A percentile compares a stretch with the other conserved stretches of the same genome.
Conservation (phyloP, 53 echinoderm and acorn worm species). For the Actinopyga echinites region DNA sequence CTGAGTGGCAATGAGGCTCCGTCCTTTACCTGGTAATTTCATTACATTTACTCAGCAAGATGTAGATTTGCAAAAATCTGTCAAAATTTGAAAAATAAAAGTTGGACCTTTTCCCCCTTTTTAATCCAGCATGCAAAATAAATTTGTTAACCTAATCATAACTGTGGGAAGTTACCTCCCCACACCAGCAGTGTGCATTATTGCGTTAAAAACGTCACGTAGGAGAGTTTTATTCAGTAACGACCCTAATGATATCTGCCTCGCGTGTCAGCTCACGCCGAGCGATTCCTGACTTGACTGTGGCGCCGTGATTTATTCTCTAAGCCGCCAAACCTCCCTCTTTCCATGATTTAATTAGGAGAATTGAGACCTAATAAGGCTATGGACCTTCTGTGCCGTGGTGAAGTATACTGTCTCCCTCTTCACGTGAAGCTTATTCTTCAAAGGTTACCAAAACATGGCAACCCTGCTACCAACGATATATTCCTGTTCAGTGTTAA, state of each 20-base stretch:
- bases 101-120: background rate
- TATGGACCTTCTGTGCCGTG: too few species aligned
- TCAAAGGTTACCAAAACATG: slow-evolving; percentile 28
- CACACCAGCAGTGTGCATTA: background rate
- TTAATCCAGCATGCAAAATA: background rate
- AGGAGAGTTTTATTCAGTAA: slow-evolving; percentile 4
- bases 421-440: too few species aligned
- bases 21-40: background rate
- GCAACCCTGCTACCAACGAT: background rate
- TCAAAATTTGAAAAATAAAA: background rate
- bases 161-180: slow-evolving; percentile 19
- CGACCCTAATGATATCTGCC: slow-evolving; percentile 9
- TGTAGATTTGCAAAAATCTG: background rate
- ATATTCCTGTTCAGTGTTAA: background rate
- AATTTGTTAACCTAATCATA: too few species aligned
- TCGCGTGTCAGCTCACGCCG: slow-evolving; percentile 3
- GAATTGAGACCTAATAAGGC: too few species aligned
- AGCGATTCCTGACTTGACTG: background rate
- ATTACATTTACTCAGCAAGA: slow-evolving; percentile 1
- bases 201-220: slow-evolving; percentile 28
- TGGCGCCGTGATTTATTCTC: background rate
- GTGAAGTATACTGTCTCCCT: too few species aligned
- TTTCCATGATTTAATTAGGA: too few species aligned
- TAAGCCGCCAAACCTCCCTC: slow-evolving; percentile 19
- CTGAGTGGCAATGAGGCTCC: too few species aligned